phyloP scores from a whole-genome alignment of 1,140 invertebrate genomes.

The Adelges cooleyi region DNA sequence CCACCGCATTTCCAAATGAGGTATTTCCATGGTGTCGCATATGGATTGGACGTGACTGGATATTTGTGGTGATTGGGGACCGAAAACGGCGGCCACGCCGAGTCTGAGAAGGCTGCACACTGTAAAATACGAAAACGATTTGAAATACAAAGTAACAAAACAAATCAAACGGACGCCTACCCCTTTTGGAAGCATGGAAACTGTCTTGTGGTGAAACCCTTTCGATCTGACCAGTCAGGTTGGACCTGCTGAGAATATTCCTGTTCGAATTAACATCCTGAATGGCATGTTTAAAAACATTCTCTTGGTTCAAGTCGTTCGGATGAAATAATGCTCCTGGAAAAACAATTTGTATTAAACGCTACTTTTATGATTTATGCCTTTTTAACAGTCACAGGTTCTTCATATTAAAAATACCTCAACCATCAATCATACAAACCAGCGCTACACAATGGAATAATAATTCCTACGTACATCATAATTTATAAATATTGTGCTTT shows the following conservation, averaged over 20 bases:
- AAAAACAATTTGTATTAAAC: no score
- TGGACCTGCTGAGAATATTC: slow-evolving; percentile 66
- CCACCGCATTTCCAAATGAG: slow-evolving; percentile 88
- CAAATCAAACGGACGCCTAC: slow-evolving; percentile 38
- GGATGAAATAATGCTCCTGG: slow-evolving; percentile 82
- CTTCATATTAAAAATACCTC: no score
- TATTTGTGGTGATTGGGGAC: slow-evolving; percentile 78
- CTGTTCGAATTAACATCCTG: slow-evolving; percentile 76
- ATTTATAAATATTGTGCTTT: no score
- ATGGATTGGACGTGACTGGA: slow-evolving; percentile 89
- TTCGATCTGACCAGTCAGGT: slow-evolving; percentile 72
- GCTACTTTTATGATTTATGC: no score
- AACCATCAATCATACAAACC: no score
- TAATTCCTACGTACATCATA: no score
- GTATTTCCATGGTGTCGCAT: slow-evolving; percentile 91
- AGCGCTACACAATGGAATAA: no score
- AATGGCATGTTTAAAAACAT: slow-evolving; percentile 80
- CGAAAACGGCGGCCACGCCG: slow-evolving; percentile 87
- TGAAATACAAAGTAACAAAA: not conserved
- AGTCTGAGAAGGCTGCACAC: slow-evolving; percentile 76
- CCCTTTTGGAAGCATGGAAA: slow-evolving; percentile 81
- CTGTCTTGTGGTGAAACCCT: slow-evolving; percentile 78
- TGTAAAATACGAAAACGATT: slow-evolving; percentile 39
- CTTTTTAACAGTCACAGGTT: no score
- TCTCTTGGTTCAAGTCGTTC: slow-evolving; percentile 67